Base-by-base conservation (phyloP, 2,888 invertebrate genomes). In the Isotomurus palustris region DNA sequence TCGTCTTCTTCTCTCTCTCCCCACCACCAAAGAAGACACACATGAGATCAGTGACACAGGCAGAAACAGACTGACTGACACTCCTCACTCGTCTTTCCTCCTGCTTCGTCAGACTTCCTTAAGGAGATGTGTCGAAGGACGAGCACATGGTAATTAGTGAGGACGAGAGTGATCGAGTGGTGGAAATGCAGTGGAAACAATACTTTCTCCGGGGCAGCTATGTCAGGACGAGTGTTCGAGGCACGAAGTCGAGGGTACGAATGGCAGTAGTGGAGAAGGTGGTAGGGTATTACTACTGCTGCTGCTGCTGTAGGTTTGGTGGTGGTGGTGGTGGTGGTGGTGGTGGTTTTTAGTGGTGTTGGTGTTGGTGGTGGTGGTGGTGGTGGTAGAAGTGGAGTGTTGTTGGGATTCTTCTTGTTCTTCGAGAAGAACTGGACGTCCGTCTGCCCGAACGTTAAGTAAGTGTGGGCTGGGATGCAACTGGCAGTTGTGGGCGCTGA, bases 401-500 rank as follows among this genome's bases (percentile, higher is more conserved):
- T 35, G 48, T 24, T n/a, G 19, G 2, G 3, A 43, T 38, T 21
- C 21, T 48, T 25, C 21, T 35, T 24, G 48, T 14, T 32, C n/a
- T 29, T 12, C 27, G 19, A 21, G n/a, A 28, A 21, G 25, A n/a
- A n/a, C 27, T 47, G 1, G 28, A 3, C 3, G 32, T 22, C 25
- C 24, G 24, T 27, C 25, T 12, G 27, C 29, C 3, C 48, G 17
- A n/a, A 14, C 28, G 38, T 35, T 29, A 19, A 40, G 17, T 40
- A 40, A 40, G 40, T 40, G 40, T 8, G 10, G 40, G 32, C 32
- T 58, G 67, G 61, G 62, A 62, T 67, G 62, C 59, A 62, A 64
- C 62, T 66, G 58, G 60, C 57, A 62, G 60, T 62, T 69, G 68
- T 69, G 67, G 69, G 69, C 69, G 61, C 60, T 60, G 63, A 52